Conservation (phyloP, 2,888 invertebrate genomes). For the Caenorhabditis sp. region DNA sequence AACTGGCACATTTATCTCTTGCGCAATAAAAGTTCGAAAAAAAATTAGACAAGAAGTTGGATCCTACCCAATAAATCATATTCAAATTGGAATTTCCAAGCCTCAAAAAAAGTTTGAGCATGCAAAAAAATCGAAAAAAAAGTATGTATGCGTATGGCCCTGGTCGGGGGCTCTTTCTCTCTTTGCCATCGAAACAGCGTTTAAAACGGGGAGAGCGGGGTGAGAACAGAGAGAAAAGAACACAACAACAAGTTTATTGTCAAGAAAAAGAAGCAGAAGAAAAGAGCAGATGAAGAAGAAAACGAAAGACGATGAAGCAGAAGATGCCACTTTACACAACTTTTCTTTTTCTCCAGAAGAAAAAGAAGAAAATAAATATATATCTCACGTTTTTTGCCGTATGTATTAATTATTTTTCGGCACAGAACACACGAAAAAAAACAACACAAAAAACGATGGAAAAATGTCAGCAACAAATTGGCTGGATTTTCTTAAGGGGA, state of each 20-base stretch:
- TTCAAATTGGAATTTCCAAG: not conserved
- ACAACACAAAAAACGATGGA: not conserved
- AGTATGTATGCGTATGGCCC: not conserved
- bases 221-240: not conserved
- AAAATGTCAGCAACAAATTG: not conserved
- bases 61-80: not conserved
- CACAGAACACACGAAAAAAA: not conserved
- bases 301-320: constrained; percentile 1
- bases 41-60: too few species aligned
- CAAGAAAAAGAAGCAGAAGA: not conserved
- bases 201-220: not conserved
- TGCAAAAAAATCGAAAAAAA: not conserved
- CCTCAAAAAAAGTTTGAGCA: not conserved
- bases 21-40: too few species aligned
- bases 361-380: constrained; percentile 1
- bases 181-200: not conserved
- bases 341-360: not conserved
- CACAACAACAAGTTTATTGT: constrained; percentile 6
- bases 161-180: not conserved
- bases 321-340: constrained; percentile 4
- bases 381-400: not conserved
- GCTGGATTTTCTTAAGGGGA: not conserved
- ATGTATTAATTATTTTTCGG: constrained; percentile 3
- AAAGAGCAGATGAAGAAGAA: constrained; percentile 12
- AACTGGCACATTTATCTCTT: too few species aligned